Evolutionary conservation across 1,140 invertebrate species (phyloP).

Genomic region (Aphelinus certus): DNA sequence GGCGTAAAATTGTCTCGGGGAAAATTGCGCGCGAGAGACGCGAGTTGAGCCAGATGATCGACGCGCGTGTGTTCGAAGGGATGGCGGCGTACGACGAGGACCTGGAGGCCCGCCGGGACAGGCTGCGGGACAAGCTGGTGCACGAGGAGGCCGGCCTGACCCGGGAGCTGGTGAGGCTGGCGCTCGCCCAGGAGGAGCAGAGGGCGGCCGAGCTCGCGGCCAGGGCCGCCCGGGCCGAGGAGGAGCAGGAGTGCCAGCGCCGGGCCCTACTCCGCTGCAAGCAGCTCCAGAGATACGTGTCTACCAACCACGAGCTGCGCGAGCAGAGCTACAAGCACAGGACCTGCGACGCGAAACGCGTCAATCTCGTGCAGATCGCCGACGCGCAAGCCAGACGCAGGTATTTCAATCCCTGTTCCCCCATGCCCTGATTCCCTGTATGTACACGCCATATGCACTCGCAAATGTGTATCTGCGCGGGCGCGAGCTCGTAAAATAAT

Average conservation of each 20-base stretch:
- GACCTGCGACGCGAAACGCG: conserved; percentile 6
- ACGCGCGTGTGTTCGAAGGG: conserved; percentile 20
- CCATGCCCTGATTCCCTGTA: too few relatives aligned
- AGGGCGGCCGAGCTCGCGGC: neutral
- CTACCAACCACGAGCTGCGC: neutral
- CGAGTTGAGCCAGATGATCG: too few relatives aligned
- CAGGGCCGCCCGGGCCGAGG: neutral
- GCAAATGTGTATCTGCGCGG: too few relatives aligned
- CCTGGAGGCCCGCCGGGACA: conserved; percentile 43
- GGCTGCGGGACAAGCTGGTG: conserved; percentile 39
- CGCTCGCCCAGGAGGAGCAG: neutral
- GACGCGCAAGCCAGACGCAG: conserved; percentile 8
- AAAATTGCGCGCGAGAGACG: too few relatives aligned
- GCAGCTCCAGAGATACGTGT: conserved; percentile 7
- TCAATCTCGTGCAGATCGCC: conserved; percentile 19
- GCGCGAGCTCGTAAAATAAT: too few relatives aligned
- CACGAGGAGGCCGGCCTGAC: conserved; percentile 40
- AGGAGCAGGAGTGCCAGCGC: neutral
- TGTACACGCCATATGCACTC: too few relatives aligned
- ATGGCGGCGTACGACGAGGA: conserved; percentile 44
- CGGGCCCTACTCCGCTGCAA: conserved; percentile 6
- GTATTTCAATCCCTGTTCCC: neutral
- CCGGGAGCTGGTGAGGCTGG: conserved; percentile 7
- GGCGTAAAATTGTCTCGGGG: too few relatives aligned
- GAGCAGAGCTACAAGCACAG: neutral